Conservation (phyloP, 2,888 invertebrate species). For the Drosophila lacicola region DNA sequence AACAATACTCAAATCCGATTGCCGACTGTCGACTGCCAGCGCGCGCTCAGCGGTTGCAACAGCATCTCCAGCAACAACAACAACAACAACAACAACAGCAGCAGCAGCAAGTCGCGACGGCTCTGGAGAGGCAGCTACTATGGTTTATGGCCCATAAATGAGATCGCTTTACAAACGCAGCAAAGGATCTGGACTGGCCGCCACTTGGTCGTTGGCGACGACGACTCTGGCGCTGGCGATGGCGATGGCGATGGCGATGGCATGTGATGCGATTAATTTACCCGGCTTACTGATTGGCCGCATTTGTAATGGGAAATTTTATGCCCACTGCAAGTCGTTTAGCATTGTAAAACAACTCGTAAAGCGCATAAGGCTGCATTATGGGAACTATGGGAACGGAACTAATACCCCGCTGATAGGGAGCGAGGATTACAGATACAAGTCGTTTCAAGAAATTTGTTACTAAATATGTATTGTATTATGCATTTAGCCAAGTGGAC, state of each 20-base stretch:
- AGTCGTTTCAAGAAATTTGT: constrained; percentile 62
- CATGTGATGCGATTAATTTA: constrained; percentile 73
- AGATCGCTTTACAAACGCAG: constrained; percentile 66
- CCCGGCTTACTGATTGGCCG: constrained; percentile 61
- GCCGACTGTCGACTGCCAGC: not conserved
- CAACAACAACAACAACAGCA: constrained; percentile 19
- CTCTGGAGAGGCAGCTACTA: constrained; percentile 48
- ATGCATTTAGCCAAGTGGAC: constrained; percentile 22
- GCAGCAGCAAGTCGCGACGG: constrained; percentile 25
- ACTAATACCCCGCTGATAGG: constrained; percentile 68
- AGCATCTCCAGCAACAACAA: constrained; percentile 1
- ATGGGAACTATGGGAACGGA: constrained; percentile 72
- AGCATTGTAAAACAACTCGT: constrained; percentile 75
- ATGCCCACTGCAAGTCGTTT: constrained; percentile 68
- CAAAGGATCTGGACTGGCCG: constrained; percentile 57
- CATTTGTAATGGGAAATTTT: constrained; percentile 68
- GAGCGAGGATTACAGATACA: constrained; percentile 37
- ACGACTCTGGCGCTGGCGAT: constrained; percentile 1
- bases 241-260: constrained; percentile 12
- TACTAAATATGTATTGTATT: constrained; percentile 19
- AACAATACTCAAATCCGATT: constrained; percentile 53
- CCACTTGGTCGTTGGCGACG: constrained; percentile 17
- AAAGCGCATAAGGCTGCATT: constrained; percentile 62
- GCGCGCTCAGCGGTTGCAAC: constrained; percentile 29
- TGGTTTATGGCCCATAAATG: constrained; percentile 78